phyloP scores from a whole-genome alignment of 1,140 invertebrate genomes.

The Ips typographus region DNA sequence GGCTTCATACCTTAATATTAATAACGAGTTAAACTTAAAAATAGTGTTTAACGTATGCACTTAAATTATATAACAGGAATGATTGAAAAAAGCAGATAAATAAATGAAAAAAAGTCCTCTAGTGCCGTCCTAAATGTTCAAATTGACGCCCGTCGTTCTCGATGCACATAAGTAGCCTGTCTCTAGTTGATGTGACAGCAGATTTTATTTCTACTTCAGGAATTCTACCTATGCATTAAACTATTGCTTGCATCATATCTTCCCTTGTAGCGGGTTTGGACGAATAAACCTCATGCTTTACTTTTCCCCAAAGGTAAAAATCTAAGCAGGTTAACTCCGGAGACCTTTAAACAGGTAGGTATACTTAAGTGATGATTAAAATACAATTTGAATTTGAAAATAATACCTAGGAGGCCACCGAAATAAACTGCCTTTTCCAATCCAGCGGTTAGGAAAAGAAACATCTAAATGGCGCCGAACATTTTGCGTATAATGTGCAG shows the following conservation, averaged over 20 bases:
- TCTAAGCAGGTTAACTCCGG: constrained; percentile 7
- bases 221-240: not conserved
- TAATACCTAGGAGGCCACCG: constrained; percentile 8
- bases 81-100: too few relatives aligned
- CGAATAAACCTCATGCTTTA: not conserved
- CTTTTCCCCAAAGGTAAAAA: constrained; percentile 1
- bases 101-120: too few relatives aligned
- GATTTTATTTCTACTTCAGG: too few relatives aligned
- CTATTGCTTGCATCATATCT: constrained; percentile 10
- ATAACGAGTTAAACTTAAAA: too few relatives aligned
- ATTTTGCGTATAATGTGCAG: constrained; percentile 36
- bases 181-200: too few relatives aligned
- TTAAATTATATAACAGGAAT: too few relatives aligned
- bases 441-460: constrained; percentile 4
- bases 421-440: constrained; percentile 22
- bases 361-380: not conserved
- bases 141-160: too few relatives aligned
- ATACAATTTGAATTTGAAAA: not conserved
- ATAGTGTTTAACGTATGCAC: too few relatives aligned
- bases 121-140: too few relatives aligned
- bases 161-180: too few relatives aligned
- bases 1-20: too few relatives aligned
- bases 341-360: not conserved
- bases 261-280: constrained; percentile 4
- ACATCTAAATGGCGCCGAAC: constrained; percentile 14